phyloP scores from a whole-genome alignment of 2,888 invertebrate genomes.

The Urechis unicinctus region DNA sequence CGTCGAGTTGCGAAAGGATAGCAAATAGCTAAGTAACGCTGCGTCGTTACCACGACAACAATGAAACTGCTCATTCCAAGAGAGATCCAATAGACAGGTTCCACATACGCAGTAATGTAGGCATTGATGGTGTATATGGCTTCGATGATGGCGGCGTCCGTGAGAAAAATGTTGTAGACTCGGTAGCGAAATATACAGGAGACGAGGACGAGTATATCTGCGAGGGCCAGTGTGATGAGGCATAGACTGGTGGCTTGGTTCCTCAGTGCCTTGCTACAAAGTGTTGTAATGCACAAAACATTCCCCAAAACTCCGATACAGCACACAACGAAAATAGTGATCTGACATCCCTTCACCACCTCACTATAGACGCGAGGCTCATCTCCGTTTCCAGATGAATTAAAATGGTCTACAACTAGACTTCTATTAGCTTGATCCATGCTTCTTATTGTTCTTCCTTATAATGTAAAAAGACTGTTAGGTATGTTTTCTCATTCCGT shows the following conservation, averaged over 20 bases:
- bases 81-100: neutral
- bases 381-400: no score
- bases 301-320: slow-evolving; percentile 26
- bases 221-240: slow-evolving; percentile 10
- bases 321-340: slow-evolving; percentile 16
- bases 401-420: no score
- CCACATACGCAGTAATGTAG: neutral
- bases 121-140: neutral
- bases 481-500: no score
- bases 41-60: neutral
- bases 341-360: slow-evolving; percentile 5
- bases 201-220: neutral
- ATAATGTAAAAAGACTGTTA: no score
- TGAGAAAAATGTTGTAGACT: neutral
- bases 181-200: neutral
- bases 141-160: neutral
- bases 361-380: no score
- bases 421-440: no score
- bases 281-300: slow-evolving; percentile 22
- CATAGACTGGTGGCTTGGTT: slow-evolving; percentile 25
- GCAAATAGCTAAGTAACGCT: neutral
- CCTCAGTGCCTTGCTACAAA: slow-evolving; percentile 24
- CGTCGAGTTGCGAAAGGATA: neutral
- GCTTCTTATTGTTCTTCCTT: no score
- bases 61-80: neutral